Percentiles rank a stretch among this genome's conserved stretches.
Evolutionary conservation across 1,140 invertebrate species (phyloP).

Genomic region (Lucilia sericata): DNA sequence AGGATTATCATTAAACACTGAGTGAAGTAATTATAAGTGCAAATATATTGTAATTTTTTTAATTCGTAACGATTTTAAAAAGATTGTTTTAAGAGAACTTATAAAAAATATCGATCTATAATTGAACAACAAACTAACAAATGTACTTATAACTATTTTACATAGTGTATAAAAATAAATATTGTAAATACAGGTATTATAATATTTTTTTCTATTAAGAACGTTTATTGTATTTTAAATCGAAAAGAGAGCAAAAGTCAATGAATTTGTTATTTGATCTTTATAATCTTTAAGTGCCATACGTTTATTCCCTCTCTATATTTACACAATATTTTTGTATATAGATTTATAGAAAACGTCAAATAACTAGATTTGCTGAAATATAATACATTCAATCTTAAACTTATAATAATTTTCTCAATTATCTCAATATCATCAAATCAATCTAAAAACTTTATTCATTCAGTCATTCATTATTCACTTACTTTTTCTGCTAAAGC

Average conservation of each 20-base stretch:
- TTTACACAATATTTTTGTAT: background rate
- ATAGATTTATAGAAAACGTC: background rate
- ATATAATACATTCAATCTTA: background rate
- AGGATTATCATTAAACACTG: too few relatives aligned
- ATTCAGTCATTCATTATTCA: background rate
- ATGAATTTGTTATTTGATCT: constrained; percentile 17
- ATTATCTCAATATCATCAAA: background rate
- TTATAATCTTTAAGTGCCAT: background rate
- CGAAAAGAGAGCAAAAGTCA: background rate
- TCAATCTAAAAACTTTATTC: background rate
- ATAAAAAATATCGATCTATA: too few relatives aligned
- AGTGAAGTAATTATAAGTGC: too few relatives aligned
- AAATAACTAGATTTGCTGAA: constrained; percentile 6
- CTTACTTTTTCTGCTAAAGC: background rate
- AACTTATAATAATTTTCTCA: background rate
- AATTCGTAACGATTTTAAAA: too few relatives aligned
- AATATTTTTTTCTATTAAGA: too few relatives aligned
- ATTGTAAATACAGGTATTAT: too few relatives aligned
- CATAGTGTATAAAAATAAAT: too few relatives aligned
- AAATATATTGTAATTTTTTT: too few relatives aligned
- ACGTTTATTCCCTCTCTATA: background rate
- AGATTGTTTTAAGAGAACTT: too few relatives aligned
- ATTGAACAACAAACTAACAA: too few relatives aligned
- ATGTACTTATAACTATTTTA: too few relatives aligned
- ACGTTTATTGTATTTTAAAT: too few relatives aligned